Percentiles rank a stretch among this genome's conserved stretches.
These are phyloP conservation scores for Nephrotoma appendiculata DNA, from an alignment of 2,888 invertebrate genomes.

Conservation along the genomic window DNA sequence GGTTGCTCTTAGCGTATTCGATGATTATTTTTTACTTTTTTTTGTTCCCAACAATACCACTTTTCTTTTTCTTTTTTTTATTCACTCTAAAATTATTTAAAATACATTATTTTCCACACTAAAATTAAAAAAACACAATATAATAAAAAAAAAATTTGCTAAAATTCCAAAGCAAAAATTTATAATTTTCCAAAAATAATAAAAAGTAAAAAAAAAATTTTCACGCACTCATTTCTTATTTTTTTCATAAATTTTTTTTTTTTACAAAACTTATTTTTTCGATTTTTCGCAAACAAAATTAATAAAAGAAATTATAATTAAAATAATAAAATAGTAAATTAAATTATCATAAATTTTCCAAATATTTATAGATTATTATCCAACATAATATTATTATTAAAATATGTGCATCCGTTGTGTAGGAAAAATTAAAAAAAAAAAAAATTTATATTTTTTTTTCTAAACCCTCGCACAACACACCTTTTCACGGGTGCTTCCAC, in stretches of 20 bases:
- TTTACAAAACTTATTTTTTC: neutral
- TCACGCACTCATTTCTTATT: neutral
- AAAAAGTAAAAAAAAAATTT: neutral
- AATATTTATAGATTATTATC: neutral
- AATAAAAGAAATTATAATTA: neutral
- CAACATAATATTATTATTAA: neutral
- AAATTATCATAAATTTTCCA: slow-evolving; percentile 1
- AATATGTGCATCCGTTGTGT: slow-evolving; percentile 13
- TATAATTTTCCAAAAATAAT: neutral
- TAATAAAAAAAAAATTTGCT: neutral
- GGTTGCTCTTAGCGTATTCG: neutral
- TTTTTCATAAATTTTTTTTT: neutral
- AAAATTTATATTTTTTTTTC: neutral
- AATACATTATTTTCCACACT: neutral
- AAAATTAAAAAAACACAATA: neutral
- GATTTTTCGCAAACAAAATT: neutral
- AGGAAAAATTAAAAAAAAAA: slow-evolving; percentile 10
- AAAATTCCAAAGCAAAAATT: neutral
- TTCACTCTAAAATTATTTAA: neutral
- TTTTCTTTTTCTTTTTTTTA: neutral
- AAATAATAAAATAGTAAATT: neutral
- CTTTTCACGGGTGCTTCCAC: slow-evolving; percentile 14
- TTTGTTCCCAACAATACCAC: neutral
- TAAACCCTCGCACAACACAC: slow-evolving; percentile 17
- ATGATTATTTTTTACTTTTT: neutral